phyloP scores from a whole-genome alignment of 2,113 vertebrate genomes.

The Myiozetetes cayanensis region DNA sequence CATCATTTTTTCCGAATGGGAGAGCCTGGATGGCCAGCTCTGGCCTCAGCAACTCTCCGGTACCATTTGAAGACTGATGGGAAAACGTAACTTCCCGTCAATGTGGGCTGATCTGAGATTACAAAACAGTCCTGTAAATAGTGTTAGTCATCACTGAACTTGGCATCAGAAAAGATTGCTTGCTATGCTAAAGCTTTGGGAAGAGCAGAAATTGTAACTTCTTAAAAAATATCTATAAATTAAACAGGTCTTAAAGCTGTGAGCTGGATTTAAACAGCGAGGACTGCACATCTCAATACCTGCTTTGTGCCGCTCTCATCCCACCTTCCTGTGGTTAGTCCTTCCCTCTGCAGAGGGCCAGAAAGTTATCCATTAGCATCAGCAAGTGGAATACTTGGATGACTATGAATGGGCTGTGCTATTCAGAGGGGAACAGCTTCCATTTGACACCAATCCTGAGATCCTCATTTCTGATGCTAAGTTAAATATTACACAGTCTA shows the following conservation, averaged over 20 bases:
- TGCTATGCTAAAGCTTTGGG: background rate
- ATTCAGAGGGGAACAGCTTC: constrained; percentile 20
- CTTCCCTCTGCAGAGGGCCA: constrained; percentile 6
- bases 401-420: constrained; percentile 49
- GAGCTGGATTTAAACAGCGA: background rate
- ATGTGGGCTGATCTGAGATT: constrained; percentile 56
- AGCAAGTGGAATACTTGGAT: constrained; percentile 40
- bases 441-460: constrained; percentile 18
- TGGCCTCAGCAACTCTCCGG: constrained; percentile 20
- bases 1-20: background rate
- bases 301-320: background rate
- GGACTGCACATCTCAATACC: background rate
- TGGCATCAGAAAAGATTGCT: constrained; percentile 19
- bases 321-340: background rate
- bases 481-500: constrained; percentile 49
- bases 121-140: constrained; percentile 67
- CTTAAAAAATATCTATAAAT: background rate
- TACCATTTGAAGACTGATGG: constrained; percentile 14
- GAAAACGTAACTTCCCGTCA: constrained; percentile 62
- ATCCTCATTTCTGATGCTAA: constrained; percentile 40
- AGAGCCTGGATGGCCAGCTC: background rate
- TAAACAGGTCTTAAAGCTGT: background rate
- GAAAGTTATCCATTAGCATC: constrained; percentile 27
- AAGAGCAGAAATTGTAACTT: background rate
- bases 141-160: constrained; percentile 52